phyloP scores from a whole-genome alignment of 2,797 vertebrate species.

The Triplophysa bombifrons region DNA sequence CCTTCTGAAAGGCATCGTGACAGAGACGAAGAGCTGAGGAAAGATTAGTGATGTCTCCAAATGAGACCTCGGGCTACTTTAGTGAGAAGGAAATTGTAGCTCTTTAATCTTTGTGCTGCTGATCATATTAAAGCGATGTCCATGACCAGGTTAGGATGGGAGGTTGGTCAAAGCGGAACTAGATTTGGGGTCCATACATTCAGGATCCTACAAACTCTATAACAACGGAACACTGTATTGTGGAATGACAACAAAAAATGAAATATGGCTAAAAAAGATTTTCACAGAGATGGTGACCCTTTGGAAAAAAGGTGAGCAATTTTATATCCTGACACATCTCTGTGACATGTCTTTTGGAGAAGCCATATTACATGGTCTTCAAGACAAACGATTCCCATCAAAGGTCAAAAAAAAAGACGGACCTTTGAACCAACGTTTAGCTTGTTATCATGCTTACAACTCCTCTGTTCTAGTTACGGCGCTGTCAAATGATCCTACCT shows the following conservation, averaged over 20 bases:
- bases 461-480: slow-evolving; percentile 42
- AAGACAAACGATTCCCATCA: slow-evolving; percentile 59
- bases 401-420: slow-evolving; percentile 50
- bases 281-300: not conserved
- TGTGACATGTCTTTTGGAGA: not conserved
- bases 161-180: slow-evolving; percentile 59
- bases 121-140: slow-evolving; percentile 70
- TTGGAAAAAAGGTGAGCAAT: not conserved
- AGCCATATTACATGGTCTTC: not conserved
- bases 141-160: slow-evolving; percentile 59
- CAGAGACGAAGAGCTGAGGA: slow-evolving; percentile 71
- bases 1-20: slow-evolving; percentile 68
- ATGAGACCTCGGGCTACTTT: slow-evolving; percentile 70
- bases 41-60: slow-evolving; percentile 75
- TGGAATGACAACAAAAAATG: not conserved
- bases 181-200: slow-evolving; percentile 60
- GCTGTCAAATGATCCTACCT: slow-evolving; percentile 6
- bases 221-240: not conserved
- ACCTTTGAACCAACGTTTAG: not conserved
- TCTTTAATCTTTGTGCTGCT: slow-evolving; percentile 71
- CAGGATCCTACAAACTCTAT: slow-evolving; percentile 33
- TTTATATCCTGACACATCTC: not conserved
- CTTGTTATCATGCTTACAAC: slow-evolving; percentile 21
- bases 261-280: not conserved
- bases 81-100: slow-evolving; percentile 66